Evolutionary conservation across 2,888 invertebrate species (phyloP).

Genomic region (Horisme vitalbata): DNA sequence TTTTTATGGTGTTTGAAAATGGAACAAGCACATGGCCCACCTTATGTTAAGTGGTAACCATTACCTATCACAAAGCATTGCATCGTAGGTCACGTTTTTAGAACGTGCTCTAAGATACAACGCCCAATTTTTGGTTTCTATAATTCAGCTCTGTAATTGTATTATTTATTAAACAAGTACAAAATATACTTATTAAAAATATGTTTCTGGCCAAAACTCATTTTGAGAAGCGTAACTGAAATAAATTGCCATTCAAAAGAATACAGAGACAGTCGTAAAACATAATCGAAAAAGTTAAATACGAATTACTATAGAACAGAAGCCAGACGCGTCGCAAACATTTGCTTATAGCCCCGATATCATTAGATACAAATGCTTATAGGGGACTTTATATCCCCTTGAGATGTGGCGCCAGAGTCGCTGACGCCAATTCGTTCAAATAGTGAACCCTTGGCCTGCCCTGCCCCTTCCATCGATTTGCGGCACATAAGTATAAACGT

Average conservation of each 20-base stretch:
- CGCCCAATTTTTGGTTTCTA: too few species aligned
- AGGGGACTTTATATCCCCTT: constrained; percentile 36
- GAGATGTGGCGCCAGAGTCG: constrained; percentile 44
- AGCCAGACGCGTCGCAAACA: constrained; percentile 14
- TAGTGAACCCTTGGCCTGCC: constrained; percentile 39
- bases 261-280: constrained; percentile 8
- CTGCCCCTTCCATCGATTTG: constrained; percentile 36
- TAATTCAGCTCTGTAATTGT: too few species aligned
- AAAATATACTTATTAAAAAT: too few species aligned
- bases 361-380: constrained; percentile 21
- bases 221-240: background rate
- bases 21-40: too few species aligned
- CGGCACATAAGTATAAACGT: constrained; percentile 35
- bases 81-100: too few species aligned
- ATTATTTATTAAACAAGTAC: too few species aligned
- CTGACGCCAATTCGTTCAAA: constrained; percentile 46
- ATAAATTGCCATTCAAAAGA: constrained; percentile 11
- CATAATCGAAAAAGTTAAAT: constrained; percentile 15
- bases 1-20: too few species aligned
- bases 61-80: too few species aligned
- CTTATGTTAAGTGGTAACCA: too few species aligned
- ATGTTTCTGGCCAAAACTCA: background rate
- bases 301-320: constrained; percentile 1
- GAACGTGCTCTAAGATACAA: too few species aligned
- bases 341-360: constrained; percentile 18